These are phyloP conservation scores for Platalea minor DNA, from an alignment of 2,797 vertebrate genomes.

Conservation along the genomic window DNA sequence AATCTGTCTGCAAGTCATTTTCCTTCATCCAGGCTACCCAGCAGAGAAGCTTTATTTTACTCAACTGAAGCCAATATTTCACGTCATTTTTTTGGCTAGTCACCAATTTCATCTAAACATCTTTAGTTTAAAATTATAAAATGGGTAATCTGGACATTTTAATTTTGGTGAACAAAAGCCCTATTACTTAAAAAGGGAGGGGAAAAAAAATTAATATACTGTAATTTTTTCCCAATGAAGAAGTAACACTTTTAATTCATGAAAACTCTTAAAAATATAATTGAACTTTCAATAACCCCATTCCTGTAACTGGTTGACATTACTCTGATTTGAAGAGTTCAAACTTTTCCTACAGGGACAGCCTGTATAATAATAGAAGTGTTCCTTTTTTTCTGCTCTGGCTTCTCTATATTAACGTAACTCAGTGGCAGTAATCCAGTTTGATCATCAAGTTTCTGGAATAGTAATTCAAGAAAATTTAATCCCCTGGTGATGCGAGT, in stretches of 20 bases:
- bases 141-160: not conserved
- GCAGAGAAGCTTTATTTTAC: slow-evolving; percentile 11
- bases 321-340: slow-evolving; percentile 27
- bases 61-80: not conserved
- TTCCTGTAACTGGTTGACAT: slow-evolving; percentile 10
- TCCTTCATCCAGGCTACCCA: not conserved
- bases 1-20: not conserved
- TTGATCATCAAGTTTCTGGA: slow-evolving; percentile 20
- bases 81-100: not conserved
- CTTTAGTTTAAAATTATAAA: not conserved
- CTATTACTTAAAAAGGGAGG: not conserved
- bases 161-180: not conserved
- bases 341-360: not conserved
- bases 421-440: not conserved
- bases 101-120: not conserved
- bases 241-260: not conserved
- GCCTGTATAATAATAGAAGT: not conserved
- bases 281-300: slow-evolving; percentile 32
- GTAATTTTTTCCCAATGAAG: not conserved
- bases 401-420: not conserved
- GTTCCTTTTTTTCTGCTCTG: not conserved
- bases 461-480: slow-evolving; percentile 32
- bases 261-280: slow-evolving; percentile 5
- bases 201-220: not conserved
- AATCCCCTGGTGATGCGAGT: not conserved